Base-by-base conservation (phyloP, 2,888 invertebrate genomes). In the Netelia fuscicornis region DNA sequence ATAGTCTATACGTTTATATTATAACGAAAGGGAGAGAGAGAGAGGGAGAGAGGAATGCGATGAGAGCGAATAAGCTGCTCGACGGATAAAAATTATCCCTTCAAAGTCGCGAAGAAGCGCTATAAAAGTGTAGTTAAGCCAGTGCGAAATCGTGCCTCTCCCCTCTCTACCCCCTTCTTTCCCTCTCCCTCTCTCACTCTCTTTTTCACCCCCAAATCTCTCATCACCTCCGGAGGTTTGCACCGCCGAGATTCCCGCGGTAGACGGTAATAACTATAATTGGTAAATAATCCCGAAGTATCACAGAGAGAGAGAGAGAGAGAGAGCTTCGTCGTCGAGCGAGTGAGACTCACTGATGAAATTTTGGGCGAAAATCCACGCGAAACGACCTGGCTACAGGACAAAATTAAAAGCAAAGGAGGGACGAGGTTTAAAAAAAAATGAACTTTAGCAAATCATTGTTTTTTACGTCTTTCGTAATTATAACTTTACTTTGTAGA, bases 71-170 rank as follows among this genome's bases (percentile, higher is more conserved):
- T 87, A 86, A 86, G 85, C 78, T 85, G 70, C 83, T 84, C 83
- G 80, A 85, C 86, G 90, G 91, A 92, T 92, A 92, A 92, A 93
- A 92, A 92, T 92, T 90, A 92, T 91, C 91, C 89, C 90, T 90
- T 89, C 89, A 90, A 91, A 92, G 91, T 90, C 88, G 89, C 76
- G 75, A 86, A 88, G 90, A 90, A 91, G 88, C 89, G 90, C 88
- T 89, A 90, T 92, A 90, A 91, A 92, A 91, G 89, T 92, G 89
- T 90, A 91, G 90, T 92, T 91, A 92, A 91, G 89, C 89, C 91
- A 81, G 80, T 85, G 71, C 76, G 76, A 83, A 80, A 85, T 82
- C 76, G 62, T 68, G 54, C 48, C 71, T 83, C 85, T 82, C 86
- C 81, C 84, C 81, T 82, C 80, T 83, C 71, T 74, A 17, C 20